These are phyloP conservation scores for Bombylius major DNA, from an alignment of 2,888 invertebrate genomes.

Conservation along the genomic window DNA sequence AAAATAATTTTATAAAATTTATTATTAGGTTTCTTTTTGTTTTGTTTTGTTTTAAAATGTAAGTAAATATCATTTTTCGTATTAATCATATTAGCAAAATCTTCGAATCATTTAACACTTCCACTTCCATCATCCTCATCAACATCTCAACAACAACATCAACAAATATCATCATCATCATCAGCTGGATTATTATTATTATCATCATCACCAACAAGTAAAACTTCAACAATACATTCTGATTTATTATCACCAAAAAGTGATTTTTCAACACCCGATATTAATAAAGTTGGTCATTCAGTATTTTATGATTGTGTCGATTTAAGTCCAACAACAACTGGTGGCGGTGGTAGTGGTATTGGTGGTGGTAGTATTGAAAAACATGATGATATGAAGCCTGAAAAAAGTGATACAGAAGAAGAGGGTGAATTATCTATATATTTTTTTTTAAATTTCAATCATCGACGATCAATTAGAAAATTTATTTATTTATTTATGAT, in stretches of 20 bases:
- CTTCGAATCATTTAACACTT: constrained; percentile 5
- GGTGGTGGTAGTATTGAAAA: constrained; percentile 42
- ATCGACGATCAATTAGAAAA: too few relatives aligned
- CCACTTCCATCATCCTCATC: constrained; percentile 8
- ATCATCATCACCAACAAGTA: constrained; percentile 11
- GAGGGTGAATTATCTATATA: constrained; percentile 42
- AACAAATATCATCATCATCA: constrained; percentile 2
- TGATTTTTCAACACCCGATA: constrained; percentile 24
- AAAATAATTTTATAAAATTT: too few relatives aligned
- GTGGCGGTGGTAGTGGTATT: not conserved
- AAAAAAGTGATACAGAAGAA: constrained; percentile 54
- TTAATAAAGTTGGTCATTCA: constrained; percentile 35
- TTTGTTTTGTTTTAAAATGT: too few relatives aligned
- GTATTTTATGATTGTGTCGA: constrained; percentile 37
- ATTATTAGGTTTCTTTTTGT: too few relatives aligned
- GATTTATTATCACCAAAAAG: constrained; percentile 15
- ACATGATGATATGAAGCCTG: constrained; percentile 67
- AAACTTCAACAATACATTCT: constrained; percentile 12
- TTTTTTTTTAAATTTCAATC: not conserved
- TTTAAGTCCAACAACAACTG: constrained; percentile 26
- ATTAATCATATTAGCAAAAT: constrained; percentile 1
- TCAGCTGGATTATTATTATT: constrained; percentile 16
- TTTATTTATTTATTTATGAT: not conserved
- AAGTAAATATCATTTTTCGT: not conserved
- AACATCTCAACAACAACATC: not conserved